Base-by-base conservation (phyloP, 2,113 vertebrate species). In the Neolamprologus kungweensis region DNA sequence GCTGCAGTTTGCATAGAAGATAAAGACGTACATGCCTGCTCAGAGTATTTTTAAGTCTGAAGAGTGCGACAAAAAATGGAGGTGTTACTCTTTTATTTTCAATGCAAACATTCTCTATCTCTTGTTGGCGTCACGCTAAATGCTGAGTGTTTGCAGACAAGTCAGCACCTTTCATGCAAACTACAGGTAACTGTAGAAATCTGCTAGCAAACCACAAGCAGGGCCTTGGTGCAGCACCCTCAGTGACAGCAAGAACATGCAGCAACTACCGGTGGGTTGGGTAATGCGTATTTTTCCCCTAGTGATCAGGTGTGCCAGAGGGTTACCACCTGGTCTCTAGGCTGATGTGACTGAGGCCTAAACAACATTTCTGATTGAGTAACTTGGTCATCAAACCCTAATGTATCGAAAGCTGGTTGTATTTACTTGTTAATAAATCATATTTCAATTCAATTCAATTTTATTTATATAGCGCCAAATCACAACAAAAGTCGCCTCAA, bases 41-140 rank as follows among this genome's bases (percentile, higher is more conserved):
- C 26, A 16, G 0, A 31, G 26, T 58, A 58, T 0, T 17, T 58
- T 31, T 58, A 26, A 45, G 13, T 73, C 37, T 73, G 68, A 73
- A 45, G 37, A 68, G 60, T 21, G 33, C 7, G 4, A 37, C 3
- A 21, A 40, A 68, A 68, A 37, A n/a, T 7, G 23, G 23, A 1
- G 13, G n/a, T 63, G 16, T 63, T 35, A 19, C 16, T 35, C 5
- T 45, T 42, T 45, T 45, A 73, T 2, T 45, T 10, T 26, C 13
- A 45, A 0, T 23, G 3, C 37, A 73, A 3, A 26, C 1, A 6
- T 45, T 10, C 21, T 23, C 12, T 9, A 16, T 17, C 2, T 45
- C 8, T 45, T 9, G 3, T 73, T 68, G 4, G 19, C 10, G 7
- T 68, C 63, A 40, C 1, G 10, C 33, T 73, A 73, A 45, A 42